Base-by-base conservation (phyloP, 2,888 invertebrate species). In the Xiphydria camelus region DNA sequence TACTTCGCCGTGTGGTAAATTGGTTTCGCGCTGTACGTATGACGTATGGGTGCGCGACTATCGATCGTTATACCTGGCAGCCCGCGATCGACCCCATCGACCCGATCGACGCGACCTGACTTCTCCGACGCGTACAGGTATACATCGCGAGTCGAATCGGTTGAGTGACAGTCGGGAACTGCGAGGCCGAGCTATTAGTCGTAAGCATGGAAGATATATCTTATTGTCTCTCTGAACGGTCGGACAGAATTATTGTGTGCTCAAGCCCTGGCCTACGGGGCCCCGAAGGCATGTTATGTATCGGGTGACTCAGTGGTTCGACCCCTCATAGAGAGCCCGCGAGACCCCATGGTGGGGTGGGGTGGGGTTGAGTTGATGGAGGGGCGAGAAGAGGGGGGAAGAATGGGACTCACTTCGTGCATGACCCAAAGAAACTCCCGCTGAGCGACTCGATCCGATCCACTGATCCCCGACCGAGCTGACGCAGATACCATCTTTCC, bases 381-480 rank as follows among this genome's bases (percentile, higher is more conserved):
- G 14, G 14, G 12, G 29, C 7, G 15, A 12, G 12, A 12, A 47
- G 47, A 50, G 43, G 49, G 46, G 57, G 59, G 59, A 66, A 68
- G 68, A 68, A 67, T 66, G 70, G 68, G 62, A 66, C 66, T 66
- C 65, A 66, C 64, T 70, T 69, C 65, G 66, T 72, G 70, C 70
- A 71, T 72, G 73, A 74, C 73, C 74, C 71, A 70, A 64, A 69
- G 73, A 72, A 73, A 70, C 73, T 72, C 73, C 73, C 68, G 73
- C 73, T 73, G 72, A 62, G 73, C 64, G 66, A 66, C 70, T 70
- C 73, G 70, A 70, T 69, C 66, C 66, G 68, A 70, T 68, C 69
- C 62, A 68, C 64, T 70, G 73, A 71, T 71, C 71, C 70, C 73
- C 71, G 70, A 70, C 73, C 70, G 73, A 66, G 73, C 66, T 62